These are phyloP conservation scores for Stratiolaelaps scimitus DNA, from an alignment of 1,140 invertebrate genomes.

Conservation along the genomic window DNA sequence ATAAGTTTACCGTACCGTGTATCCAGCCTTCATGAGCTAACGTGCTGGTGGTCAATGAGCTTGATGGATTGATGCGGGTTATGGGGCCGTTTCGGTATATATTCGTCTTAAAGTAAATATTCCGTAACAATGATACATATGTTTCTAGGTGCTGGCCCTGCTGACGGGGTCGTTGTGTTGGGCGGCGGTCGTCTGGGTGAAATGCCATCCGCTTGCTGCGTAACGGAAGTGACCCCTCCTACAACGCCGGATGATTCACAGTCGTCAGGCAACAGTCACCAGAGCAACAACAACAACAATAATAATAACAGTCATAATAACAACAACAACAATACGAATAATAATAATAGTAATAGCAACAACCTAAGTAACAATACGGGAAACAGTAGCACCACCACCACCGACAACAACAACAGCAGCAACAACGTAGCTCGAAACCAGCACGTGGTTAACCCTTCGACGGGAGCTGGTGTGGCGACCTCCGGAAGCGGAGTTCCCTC, in stretches of 20 bases:
- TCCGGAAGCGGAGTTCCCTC: no score
- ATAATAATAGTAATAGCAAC: no score
- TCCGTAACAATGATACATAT: background rate
- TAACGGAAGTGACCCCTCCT: slow-evolving; percentile 18
- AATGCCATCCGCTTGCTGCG: slow-evolving; percentile 6
- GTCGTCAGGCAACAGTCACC: slow-evolving; percentile 14
- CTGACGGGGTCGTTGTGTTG: background rate
- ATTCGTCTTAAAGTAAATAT: no score
- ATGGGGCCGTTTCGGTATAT: no score
- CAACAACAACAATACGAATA: no score
- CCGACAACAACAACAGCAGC: no score
- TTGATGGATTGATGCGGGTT: no score
- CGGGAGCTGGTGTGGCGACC: no score
- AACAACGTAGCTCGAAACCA: no score
- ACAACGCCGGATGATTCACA: slow-evolving; percentile 24
- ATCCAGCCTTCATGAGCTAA: background rate
- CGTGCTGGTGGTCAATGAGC: background rate
- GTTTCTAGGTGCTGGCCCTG: slow-evolving; percentile 3
- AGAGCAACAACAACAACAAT: background rate
- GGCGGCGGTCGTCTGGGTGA: background rate
- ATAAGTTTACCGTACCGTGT: background rate
- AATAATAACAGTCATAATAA: background rate
- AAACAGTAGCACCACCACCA: no score
- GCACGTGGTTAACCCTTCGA: no score
- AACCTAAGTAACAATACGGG: no score